Evolutionary conservation across 2,888 invertebrate species (phyloP).

Genomic region (Adelphocoris suturalis): DNA sequence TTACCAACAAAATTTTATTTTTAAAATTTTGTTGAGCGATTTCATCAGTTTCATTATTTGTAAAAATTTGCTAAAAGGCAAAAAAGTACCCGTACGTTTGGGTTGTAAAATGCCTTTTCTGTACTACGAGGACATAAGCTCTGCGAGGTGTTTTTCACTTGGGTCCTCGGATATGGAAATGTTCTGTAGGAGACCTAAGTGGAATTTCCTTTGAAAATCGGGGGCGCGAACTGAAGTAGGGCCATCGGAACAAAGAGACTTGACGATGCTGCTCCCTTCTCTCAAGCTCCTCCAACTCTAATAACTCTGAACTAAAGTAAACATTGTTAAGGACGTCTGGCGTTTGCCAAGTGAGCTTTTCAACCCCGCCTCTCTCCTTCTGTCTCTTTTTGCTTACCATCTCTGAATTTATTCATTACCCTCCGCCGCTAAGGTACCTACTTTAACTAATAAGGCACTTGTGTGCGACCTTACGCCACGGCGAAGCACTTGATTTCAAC

Average conservation of each 20-base stretch:
- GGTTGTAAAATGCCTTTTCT: no score
- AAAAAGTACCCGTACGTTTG: no score
- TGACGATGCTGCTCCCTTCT: constrained; percentile 22
- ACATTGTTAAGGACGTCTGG: constrained; percentile 55
- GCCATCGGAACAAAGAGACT: constrained; percentile 40
- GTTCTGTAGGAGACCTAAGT: background rate
- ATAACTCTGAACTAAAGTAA: constrained; percentile 53
- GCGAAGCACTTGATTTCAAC: background rate
- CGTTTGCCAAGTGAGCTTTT: constrained; percentile 25
- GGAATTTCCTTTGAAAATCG: constrained; percentile 10
- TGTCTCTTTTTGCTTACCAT: background rate
- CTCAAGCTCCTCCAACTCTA: background rate
- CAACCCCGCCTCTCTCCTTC: background rate
- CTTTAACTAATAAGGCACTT: background rate
- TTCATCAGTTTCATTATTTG: no score
- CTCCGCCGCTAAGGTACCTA: background rate
- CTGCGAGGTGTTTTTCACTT: no score
- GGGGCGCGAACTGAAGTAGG: background rate
- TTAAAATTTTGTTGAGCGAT: no score
- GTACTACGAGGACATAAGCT: no score
- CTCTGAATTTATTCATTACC: background rate
- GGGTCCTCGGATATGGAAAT: no score
- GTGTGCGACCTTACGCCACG: background rate
- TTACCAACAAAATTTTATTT: no score
- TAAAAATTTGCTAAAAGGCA: no score